phyloP scores from a whole-genome alignment of 2,113 vertebrate species.

The Semnornis frantzii region DNA sequence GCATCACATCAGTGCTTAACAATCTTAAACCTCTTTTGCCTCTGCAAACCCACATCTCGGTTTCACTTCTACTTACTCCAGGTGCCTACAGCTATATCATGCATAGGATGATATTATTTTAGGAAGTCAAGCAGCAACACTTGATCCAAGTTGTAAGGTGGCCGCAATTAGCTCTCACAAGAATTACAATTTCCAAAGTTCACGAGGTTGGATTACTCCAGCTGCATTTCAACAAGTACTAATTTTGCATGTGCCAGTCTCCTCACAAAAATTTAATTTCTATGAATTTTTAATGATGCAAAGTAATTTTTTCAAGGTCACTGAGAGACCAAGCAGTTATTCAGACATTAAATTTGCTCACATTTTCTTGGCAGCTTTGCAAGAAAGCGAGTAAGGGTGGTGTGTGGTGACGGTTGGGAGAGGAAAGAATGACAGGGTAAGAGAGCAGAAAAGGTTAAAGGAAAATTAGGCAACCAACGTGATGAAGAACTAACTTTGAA shows the following conservation, averaged over 20 bases:
- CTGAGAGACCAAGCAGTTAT: conserved; percentile 76
- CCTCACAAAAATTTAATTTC: conserved; percentile 71
- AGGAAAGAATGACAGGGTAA: conserved; percentile 17
- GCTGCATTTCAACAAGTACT: conserved; percentile 74
- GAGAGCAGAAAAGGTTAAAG: conserved; percentile 21
- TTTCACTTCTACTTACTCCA: background rate
- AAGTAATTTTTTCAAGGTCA: conserved; percentile 84
- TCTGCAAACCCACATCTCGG: background rate
- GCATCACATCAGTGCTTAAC: background rate
- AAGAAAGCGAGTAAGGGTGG: conserved; percentile 67
- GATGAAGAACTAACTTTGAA: conserved; percentile 33
- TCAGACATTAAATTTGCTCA: conserved; percentile 82
- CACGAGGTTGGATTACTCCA: conserved; percentile 54
- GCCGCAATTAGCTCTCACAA: conserved; percentile 50
- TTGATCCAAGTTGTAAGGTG: conserved; percentile 49
- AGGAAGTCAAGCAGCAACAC: conserved; percentile 55
- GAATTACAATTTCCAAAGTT: conserved; percentile 65
- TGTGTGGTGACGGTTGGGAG: conserved; percentile 16
- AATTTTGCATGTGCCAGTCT: conserved; percentile 75
- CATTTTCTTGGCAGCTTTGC: conserved; percentile 78
- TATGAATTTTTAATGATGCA: conserved; percentile 83
- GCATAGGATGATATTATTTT: background rate
- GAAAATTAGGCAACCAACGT: background rate
- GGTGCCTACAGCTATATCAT: background rate
- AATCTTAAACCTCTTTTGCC: background rate